Percentiles rank a stretch among this genome's conserved stretches.
These are phyloP conservation scores for Orgyia antiqua DNA, from an alignment of 2,888 invertebrate genomes.

Conservation along the genomic window DNA sequence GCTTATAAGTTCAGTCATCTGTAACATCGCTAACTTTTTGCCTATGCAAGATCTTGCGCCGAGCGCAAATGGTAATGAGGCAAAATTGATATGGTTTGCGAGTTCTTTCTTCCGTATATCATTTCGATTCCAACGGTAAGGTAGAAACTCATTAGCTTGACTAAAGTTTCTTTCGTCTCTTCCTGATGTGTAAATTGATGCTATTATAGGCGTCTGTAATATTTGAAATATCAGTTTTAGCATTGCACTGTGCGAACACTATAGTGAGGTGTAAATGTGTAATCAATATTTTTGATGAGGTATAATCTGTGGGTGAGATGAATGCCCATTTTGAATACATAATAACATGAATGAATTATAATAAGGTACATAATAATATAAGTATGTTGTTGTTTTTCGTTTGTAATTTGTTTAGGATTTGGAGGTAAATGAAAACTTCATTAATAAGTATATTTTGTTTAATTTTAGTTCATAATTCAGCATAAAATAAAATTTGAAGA, in stretches of 20 bases:
- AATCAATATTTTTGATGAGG: background rate
- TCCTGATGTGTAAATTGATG: conserved; percentile 92
- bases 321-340: too few relatives aligned
- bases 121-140: conserved; percentile 86
- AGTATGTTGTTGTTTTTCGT: too few relatives aligned
- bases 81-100: conserved; percentile 78
- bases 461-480: too few relatives aligned
- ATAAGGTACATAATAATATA: too few relatives aligned
- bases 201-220: conserved; percentile 85
- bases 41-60: conserved; percentile 92
- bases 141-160: conserved; percentile 82
- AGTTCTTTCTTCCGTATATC: conserved; percentile 58
- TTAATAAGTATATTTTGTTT: too few relatives aligned
- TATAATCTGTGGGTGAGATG: too few relatives aligned
- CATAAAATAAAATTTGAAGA: too few relatives aligned
- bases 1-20: conserved; percentile 82
- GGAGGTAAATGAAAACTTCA: too few relatives aligned
- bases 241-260: too few relatives aligned
- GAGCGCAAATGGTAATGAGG: conserved; percentile 89
- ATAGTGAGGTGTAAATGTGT: too few relatives aligned
- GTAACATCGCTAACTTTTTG: conserved; percentile 86
- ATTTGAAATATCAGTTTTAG: conserved; percentile 2
- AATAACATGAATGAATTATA: too few relatives aligned
- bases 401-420: too few relatives aligned
- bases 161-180: conserved; percentile 84